phyloP scores from a whole-genome alignment of 2,113 vertebrate species.

The Prochilodus magdalenae region DNA sequence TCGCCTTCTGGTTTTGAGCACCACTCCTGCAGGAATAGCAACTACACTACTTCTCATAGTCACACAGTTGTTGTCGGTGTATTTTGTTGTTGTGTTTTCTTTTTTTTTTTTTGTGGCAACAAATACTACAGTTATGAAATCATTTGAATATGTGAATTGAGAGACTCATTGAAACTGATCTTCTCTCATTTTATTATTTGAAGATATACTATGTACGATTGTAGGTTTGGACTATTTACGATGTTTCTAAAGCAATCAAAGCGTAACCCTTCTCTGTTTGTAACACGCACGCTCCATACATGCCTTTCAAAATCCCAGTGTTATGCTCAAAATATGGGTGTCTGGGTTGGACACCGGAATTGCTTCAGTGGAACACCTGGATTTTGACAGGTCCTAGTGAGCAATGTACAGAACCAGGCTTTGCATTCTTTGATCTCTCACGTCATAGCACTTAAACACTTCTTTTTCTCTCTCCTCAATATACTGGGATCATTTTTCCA shows the following conservation, averaged over 20 bases:
- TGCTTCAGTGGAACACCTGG: neutral
- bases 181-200: neutral
- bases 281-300: neutral
- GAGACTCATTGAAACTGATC: neutral
- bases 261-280: too few species aligned
- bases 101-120: constrained; percentile 14
- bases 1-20: constrained; percentile 4
- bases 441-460: constrained; percentile 9
- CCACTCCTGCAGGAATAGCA: neutral
- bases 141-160: neutral
- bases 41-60: neutral
- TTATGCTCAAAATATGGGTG: neutral
- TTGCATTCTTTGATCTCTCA: neutral
- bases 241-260: neutral
- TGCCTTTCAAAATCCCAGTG: neutral
- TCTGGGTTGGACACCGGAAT: neutral
- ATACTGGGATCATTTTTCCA: too few species aligned
- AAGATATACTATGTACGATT: constrained; percentile 17
- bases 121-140: constrained; percentile 1
- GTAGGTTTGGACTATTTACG: neutral
- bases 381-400: neutral
- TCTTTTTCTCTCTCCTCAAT: too few species aligned
- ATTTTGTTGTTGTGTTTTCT: constrained; percentile 23
- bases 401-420: neutral
- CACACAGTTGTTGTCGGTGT: neutral